Conservation (phyloP, 2,113 vertebrate species). For the Aleadryas rufinucha region DNA sequence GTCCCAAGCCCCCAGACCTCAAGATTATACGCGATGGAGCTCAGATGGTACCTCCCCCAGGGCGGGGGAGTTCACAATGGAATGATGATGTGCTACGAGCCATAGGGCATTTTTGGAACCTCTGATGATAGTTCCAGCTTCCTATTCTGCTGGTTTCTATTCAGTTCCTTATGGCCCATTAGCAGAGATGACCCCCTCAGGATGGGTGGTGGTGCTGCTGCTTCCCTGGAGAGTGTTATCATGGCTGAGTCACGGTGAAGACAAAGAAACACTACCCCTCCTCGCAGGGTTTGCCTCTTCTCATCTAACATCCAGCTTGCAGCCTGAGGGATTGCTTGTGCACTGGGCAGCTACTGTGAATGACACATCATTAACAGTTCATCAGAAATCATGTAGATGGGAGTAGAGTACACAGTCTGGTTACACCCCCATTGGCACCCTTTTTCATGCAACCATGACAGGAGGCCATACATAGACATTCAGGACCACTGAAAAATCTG, state of each 20-base stretch:
- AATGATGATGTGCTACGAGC: neutral
- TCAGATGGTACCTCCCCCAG: neutral
- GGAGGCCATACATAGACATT: neutral
- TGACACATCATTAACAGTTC: neutral
- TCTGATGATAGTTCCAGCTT: neutral
- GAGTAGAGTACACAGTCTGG: neutral
- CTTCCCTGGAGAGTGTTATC: neutral
- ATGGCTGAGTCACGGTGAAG: neutral
- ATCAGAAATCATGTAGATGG: neutral
- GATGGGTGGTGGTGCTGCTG: neutral
- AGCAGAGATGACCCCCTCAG: neutral
- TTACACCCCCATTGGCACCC: neutral
- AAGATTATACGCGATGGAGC: neutral
- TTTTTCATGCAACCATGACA: neutral
- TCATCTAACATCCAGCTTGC: neutral
- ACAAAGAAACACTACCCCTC: neutral
- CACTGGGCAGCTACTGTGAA: neutral
- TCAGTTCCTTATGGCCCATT: neutral
- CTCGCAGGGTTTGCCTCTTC: neutral
- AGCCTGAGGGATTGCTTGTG: neutral
- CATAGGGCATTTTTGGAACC: neutral
- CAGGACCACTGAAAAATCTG: neutral
- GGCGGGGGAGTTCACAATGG: neutral
- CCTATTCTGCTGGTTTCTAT: neutral
- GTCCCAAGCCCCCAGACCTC: neutral